phyloP scores from a whole-genome alignment of 2,113 vertebrate genomes.

The Ardeotis arabs region DNA sequence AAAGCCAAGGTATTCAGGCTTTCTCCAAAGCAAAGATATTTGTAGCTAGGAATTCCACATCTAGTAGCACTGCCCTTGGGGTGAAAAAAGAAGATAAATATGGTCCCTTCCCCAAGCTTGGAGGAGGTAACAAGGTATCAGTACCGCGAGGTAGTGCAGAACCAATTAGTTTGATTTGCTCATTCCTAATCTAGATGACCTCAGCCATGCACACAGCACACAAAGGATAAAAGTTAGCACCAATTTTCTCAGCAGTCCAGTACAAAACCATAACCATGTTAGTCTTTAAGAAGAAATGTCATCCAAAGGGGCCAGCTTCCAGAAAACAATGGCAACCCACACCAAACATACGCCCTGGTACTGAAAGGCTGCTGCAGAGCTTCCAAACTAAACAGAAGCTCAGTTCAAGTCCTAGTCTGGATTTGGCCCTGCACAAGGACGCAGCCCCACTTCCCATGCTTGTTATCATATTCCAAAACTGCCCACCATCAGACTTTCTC shows the following conservation, averaged over 20 bases:
- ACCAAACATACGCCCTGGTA: fast-evolving
- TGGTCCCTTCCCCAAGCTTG: neutral
- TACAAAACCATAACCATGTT: neutral
- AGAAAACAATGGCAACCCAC: neutral
- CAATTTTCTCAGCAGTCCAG: neutral
- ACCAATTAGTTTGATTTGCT: neutral
- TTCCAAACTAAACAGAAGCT: neutral
- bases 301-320: neutral
- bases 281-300: neutral
- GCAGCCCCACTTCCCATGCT: neutral
- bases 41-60: neutral
- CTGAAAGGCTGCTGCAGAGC: neutral
- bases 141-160: neutral
- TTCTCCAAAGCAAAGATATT: neutral
- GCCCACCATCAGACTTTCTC: neutral
- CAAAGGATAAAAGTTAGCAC: neutral
- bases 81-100: neutral
- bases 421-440: neutral
- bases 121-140: neutral
- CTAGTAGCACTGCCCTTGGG: neutral
- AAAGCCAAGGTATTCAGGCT: neutral
- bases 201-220: neutral
- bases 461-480: neutral
- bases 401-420: neutral
- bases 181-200: neutral